phyloP scores from a whole-genome alignment of 1,140 invertebrate species.

The Brachionus paranguensis region DNA sequence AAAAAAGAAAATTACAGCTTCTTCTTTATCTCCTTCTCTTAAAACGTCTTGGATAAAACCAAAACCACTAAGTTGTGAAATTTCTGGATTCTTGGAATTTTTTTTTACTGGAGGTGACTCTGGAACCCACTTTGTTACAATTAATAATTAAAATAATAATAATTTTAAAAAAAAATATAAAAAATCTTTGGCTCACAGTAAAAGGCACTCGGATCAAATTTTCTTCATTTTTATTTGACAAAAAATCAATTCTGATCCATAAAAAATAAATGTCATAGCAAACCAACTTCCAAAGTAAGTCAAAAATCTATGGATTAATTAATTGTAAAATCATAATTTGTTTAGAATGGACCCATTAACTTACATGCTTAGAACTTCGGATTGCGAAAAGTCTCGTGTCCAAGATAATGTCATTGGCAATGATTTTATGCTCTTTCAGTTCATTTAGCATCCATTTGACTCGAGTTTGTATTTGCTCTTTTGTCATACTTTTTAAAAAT shows the following conservation, averaged over 20 bases:
- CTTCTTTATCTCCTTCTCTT: constrained; percentile 39
- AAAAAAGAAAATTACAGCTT: not conserved
- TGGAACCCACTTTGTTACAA: constrained; percentile 48
- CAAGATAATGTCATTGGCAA: constrained; percentile 49
- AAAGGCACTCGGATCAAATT: constrained; percentile 50
- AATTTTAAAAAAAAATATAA: too few species aligned
- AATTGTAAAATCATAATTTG: not conserved
- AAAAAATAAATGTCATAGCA: constrained; percentile 54
- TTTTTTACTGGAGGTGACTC: constrained; percentile 49
- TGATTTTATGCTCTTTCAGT: constrained; percentile 47
- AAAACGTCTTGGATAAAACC: constrained; percentile 43
- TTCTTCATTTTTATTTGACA: constrained; percentile 48
- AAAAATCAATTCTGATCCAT: constrained; percentile 52
- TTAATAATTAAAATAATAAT: not conserved
- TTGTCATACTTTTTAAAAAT: constrained; percentile 45
- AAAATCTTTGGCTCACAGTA: constrained; percentile 43
- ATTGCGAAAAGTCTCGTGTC: constrained; percentile 51
- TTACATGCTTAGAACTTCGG: constrained; percentile 52
- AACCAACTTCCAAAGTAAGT: constrained; percentile 51
- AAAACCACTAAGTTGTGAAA: constrained; percentile 51
- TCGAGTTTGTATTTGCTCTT: constrained; percentile 50
- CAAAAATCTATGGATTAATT: constrained; percentile 47
- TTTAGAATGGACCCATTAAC: not conserved
- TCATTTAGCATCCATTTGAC: constrained; percentile 53
- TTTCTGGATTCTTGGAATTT: constrained; percentile 45